Evolutionary conservation across 1,140 invertebrate genomes (phyloP).

Genomic region (Brachionus asplanchnoidis): DNA sequence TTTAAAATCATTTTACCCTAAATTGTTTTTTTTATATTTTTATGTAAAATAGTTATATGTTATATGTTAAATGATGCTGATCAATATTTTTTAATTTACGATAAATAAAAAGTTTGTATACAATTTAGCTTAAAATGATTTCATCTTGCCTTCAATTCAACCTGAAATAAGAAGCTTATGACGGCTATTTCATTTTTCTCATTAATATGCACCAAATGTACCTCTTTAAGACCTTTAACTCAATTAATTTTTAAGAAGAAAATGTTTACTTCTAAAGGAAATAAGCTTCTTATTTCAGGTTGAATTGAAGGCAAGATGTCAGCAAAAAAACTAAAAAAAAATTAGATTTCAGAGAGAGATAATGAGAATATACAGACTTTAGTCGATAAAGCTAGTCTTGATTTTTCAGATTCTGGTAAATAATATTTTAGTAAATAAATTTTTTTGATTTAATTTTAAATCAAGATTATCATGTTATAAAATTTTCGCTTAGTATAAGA

Average conservation of each 20-base stretch:
- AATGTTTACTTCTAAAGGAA: conserved; percentile 34
- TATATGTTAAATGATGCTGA: too few species aligned
- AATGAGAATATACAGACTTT: background rate
- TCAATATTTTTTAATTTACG: too few species aligned
- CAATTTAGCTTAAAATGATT: too few species aligned
- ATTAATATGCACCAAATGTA: background rate
- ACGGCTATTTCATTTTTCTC: background rate
- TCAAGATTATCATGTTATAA: background rate
- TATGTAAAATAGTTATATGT: too few species aligned
- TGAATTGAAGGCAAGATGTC: background rate
- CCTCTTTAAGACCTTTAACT: background rate
- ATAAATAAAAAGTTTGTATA: too few species aligned
- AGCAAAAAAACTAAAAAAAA: background rate
- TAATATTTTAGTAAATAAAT: background rate
- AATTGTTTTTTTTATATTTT: too few species aligned
- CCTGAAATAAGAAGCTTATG: conserved; percentile 2
- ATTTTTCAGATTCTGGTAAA: background rate
- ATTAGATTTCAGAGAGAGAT: background rate
- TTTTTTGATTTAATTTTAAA: background rate
- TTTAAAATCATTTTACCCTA: too few species aligned
- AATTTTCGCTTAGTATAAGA: background rate
- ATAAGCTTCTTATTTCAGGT: conserved; percentile 22
- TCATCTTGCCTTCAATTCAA: background rate
- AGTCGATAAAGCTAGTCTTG: background rate
- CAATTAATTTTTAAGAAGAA: background rate